Evolutionary conservation across 1,140 invertebrate genomes (phyloP), one percentile per base, ranked within the genome.

Genomic region (Rhyacophila brunnea): DNA sequence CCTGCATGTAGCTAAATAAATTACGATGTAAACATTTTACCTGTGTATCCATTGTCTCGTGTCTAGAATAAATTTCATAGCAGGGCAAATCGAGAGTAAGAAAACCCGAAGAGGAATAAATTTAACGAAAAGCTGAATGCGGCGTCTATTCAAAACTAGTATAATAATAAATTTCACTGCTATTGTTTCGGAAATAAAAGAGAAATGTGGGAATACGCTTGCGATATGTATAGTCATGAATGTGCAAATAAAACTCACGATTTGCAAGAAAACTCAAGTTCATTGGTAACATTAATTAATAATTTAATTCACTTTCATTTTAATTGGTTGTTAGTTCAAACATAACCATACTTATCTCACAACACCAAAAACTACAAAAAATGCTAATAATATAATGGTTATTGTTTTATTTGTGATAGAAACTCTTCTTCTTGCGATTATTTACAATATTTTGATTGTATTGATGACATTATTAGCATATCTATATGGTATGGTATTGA

Each of bases 131-230:
- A 64, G 59, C 61, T 55, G 53, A 60, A 57, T 64, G 45, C 49
- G 54, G 53, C 34, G 57, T 49, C 36, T 60, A 57, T 58, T 64
- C 47, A 53, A 52, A 60, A 46, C 19, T 11, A 32, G 45, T 32
- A 40, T 45, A 60, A 60, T 58, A 64, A 58, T 64, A 60, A 57
- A 64, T 64, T 64, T 64, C 62, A 56, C 62, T 38, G 48, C 36
- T 58, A 60, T 64, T 64, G 62, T 64, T 53, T 59, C 59, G 19
- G 45, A 48, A n/a, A 47, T 51, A 56, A 60, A 52, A 64, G 62
- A 64, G 58, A 64, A 60, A 60, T 60, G 62, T 64, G 62, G 58
- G 62, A 64, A 64, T 28, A 28, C 9, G 9, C 4, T 28, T 28
- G 23, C 9, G 23, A 28, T 28, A 28, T 28, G 23, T 28, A 28